Percentiles rank a stretch among this genome's conserved stretches.
Evolutionary conservation across 2,888 invertebrate species (phyloP).

Genomic region (Ochropacha duplaris): DNA sequence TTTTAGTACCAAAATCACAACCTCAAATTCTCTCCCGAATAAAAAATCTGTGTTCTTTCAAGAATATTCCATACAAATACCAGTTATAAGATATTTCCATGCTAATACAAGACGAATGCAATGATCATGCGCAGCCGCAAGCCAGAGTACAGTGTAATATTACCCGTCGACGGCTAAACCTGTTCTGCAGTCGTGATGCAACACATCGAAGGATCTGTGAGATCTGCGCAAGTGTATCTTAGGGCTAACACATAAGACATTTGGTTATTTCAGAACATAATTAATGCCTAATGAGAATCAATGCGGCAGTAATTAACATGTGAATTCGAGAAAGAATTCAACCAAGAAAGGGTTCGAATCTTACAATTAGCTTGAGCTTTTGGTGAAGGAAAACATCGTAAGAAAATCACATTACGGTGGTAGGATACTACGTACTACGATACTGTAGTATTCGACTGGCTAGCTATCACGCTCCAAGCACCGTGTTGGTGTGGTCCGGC

Average conservation of each 20-base stretch:
- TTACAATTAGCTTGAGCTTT: too few species aligned
- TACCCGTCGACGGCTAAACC: slow-evolving; percentile 30
- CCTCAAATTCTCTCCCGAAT: not conserved
- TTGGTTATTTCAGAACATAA: too few species aligned
- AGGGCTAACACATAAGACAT: slow-evolving; percentile 7
- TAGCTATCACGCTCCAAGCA: too few species aligned
- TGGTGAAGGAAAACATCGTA: too few species aligned
- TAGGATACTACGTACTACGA: too few species aligned
- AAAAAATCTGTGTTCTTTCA: not conserved
- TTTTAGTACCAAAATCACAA: not conserved
- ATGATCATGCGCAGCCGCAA: slow-evolving; percentile 22
- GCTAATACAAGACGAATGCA: slow-evolving; percentile 7
- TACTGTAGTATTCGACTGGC: too few species aligned
- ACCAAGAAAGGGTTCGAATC: too few species aligned
- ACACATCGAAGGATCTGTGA: slow-evolving; percentile 8
- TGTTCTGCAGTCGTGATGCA: slow-evolving; percentile 32
- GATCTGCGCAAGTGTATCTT: slow-evolving; percentile 17
- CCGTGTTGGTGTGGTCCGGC: too few species aligned
- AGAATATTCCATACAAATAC: not conserved
- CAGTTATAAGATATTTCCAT: not conserved
- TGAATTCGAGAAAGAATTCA: too few species aligned
- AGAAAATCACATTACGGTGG: too few species aligned
- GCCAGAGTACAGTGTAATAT: slow-evolving; percentile 25
- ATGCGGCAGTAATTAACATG: not conserved
- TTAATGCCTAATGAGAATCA: too few species aligned